Percentiles rank a stretch among this genome's conserved stretches.
Conservation (phyloP, 2,113 vertebrate genomes). For the Lampris megalopsis region DNA sequence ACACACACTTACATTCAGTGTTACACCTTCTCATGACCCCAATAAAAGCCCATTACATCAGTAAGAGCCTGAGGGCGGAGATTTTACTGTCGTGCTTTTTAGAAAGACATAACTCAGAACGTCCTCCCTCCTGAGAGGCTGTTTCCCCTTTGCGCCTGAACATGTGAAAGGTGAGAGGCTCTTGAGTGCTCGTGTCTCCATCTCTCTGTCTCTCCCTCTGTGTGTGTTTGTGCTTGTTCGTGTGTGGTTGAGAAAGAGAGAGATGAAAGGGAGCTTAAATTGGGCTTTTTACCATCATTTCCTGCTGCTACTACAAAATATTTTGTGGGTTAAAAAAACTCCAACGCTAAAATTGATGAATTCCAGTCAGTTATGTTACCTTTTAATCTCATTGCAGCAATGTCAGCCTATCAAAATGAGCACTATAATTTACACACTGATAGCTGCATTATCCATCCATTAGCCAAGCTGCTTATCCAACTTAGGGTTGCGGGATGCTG, state of each 20-base stretch:
- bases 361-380: not conserved
- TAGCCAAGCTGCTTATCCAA: too few species aligned
- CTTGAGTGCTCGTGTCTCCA: not conserved
- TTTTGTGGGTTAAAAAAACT: constrained; percentile 1
- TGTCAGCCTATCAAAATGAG: too few species aligned
- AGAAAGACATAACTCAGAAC: constrained; percentile 70
- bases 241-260: not conserved
- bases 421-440: not conserved
- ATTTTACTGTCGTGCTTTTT: constrained; percentile 59
- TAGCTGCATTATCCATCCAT: not conserved
- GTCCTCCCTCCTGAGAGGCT: constrained; percentile 43
- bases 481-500: too few species aligned
- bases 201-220: constrained; percentile 17
- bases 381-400: not conserved
- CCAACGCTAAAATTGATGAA: constrained; percentile 6
- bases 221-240: constrained; percentile 14
- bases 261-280: constrained; percentile 1
- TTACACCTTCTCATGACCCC: constrained; percentile 59
- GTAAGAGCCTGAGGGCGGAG: constrained; percentile 60
- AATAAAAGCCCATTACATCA: constrained; percentile 72
- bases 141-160: constrained; percentile 56
- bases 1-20: constrained; percentile 20
- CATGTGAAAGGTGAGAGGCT: constrained; percentile 35
- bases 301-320: not conserved
- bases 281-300: constrained; percentile 9